Evolutionary conservation across 2,888 invertebrate genomes (phyloP).

Genomic region (Thera britannica): DNA sequence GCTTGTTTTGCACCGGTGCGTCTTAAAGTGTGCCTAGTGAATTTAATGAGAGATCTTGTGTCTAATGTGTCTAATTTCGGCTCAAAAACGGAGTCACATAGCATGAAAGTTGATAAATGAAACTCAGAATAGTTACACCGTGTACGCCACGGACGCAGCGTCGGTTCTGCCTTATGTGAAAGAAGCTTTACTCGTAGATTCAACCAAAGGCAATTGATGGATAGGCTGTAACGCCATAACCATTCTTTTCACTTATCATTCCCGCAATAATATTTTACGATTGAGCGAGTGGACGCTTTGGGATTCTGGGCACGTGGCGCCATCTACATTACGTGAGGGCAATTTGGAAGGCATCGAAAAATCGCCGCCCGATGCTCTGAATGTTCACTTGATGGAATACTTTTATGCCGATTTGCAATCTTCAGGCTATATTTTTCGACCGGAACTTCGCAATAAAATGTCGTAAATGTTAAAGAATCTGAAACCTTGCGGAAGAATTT

Average conservation of each 20-base stretch:
- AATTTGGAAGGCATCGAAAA: slow-evolving; percentile 43
- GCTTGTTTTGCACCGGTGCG: no score
- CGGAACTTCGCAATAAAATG: background rate
- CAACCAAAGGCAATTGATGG: slow-evolving; percentile 14
- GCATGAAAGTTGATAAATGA: no score
- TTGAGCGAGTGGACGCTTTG: slow-evolving; percentile 36
- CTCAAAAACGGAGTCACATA: no score
- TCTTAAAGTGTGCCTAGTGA: no score
- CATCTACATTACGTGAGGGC: slow-evolving; percentile 45
- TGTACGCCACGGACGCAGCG: no score
- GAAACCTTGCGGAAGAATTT: background rate
- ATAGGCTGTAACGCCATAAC: slow-evolving; percentile 29
- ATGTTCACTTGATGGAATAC: slow-evolving; percentile 34
- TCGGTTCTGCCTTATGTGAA: no score
- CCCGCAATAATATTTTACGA: slow-evolving; percentile 44
- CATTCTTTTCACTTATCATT: slow-evolving; percentile 35
- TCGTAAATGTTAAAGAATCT: background rate
- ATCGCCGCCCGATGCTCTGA: slow-evolving; percentile 32
- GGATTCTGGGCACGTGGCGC: slow-evolving; percentile 40
- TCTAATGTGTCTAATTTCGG: no score
- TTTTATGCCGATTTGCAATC: slow-evolving; percentile 13
- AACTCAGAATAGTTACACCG: no score
- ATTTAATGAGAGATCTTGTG: no score
- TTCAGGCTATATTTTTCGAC: background rate
- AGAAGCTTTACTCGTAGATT: background rate